Percentiles rank a stretch among this genome's conserved stretches.
These are phyloP conservation scores for Uromys caudimaculatus DNA, from an alignment of 2,797 vertebrate genomes.

Conservation along the genomic window DNA sequence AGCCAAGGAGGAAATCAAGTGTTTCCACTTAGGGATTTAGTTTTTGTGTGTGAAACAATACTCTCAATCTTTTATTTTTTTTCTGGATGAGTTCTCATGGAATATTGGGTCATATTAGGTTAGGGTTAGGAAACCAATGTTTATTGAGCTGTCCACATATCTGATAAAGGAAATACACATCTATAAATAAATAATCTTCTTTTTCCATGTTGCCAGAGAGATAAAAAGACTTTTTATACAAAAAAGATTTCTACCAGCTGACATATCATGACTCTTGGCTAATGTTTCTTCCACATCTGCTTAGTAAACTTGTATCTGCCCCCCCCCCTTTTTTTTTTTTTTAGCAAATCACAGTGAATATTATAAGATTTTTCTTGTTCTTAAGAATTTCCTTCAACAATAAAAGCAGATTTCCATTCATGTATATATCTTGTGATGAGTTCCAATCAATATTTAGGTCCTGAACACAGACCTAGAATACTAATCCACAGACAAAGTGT, in stretches of 20 bases:
- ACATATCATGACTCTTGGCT: slow-evolving; percentile 77
- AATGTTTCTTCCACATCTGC: slow-evolving; percentile 37
- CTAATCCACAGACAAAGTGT: background rate
- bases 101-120: slow-evolving; percentile 79
- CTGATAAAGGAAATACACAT: slow-evolving; percentile 84
- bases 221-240: slow-evolving; percentile 84
- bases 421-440: background rate
- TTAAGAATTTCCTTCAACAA: slow-evolving; percentile 26
- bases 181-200: slow-evolving; percentile 83
- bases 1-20: slow-evolving; percentile 4
- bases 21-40: slow-evolving; percentile 13
- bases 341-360: slow-evolving; percentile 51
- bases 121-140: slow-evolving; percentile 81
- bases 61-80: slow-evolving; percentile 46
- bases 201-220: slow-evolving; percentile 77
- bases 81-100: slow-evolving; percentile 74
- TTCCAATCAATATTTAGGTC: slow-evolving; percentile 30
- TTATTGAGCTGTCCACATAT: slow-evolving; percentile 79
- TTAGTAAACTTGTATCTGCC: slow-evolving; percentile 61
- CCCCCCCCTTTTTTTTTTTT: background rate
- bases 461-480: slow-evolving; percentile 21
- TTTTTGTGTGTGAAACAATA: slow-evolving; percentile 66
- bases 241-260: slow-evolving; percentile 84
- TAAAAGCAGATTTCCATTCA: slow-evolving; percentile 24
- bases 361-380: slow-evolving; percentile 59